Base-by-base conservation (phyloP, 2,113 vertebrate genomes). In the Clarias magur region DNA sequence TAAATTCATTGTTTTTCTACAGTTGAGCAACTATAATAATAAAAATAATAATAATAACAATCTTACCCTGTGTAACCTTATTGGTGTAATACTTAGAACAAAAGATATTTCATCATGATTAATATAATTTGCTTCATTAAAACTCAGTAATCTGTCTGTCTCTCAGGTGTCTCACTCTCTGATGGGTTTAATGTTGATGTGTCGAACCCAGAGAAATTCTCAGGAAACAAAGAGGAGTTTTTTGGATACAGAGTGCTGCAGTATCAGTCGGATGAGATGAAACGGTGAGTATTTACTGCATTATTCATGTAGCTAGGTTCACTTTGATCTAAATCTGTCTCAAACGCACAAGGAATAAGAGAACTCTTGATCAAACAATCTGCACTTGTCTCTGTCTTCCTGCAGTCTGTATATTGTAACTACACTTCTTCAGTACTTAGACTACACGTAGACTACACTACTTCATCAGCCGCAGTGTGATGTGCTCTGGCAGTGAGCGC, bases 121-220 rank as follows among this genome's bases (percentile, higher is more conserved):
- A 34, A 34, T 34, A 34, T 34, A 34, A 34, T 34, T 34, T 2
- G 34, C 34, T 34, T 34, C 34, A 34, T 34, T 34, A 34, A 34
- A 34, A 34, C 34, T n/a, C n/a, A n/a, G n/a, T n/a, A n/a, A n/a
- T 68, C 67, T 73, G 70, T 82, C 59, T 65, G 56, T 80, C 57
- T 80, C 23, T 65, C 60, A 82, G 80, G 34, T 82, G 60, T 82
- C 60, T 82, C 80, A 82, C 60, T 48, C 60, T 82, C 80, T 53
- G 60, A n/a, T 65, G 80, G 59, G 3, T 82, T 82, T 82, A 82
- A 82, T 25, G n/a, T 82, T 48, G 80, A 82, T 2, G 38, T 82
- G 34, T 4, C 17, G n/a, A 48, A 65, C 23, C 13, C 60, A 16
- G 80, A 63, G 21, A 0, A 17, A 4, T 82, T 82, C 80, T 9